These are phyloP conservation scores for Acrossocheilus fasciatus DNA, from an alignment of 2,797 vertebrate genomes.

Conservation along the genomic window DNA sequence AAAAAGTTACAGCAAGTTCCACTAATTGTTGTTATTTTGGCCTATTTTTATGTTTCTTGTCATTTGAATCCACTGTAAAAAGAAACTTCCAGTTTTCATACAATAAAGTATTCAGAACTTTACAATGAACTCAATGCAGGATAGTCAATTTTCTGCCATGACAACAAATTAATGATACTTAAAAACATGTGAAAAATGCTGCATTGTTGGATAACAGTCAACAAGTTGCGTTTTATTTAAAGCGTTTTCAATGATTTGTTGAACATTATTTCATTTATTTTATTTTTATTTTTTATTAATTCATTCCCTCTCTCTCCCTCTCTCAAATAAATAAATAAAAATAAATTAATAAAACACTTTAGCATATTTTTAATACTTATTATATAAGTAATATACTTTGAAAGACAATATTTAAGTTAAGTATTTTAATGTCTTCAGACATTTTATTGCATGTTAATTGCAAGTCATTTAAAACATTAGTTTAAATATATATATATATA, in stretches of 20 bases:
- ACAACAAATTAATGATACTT: background rate
- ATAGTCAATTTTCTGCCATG: background rate
- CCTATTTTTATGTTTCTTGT: background rate
- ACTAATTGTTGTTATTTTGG: background rate
- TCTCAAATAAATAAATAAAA: too few species aligned
- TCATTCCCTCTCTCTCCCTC: background rate
- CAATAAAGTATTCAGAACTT: background rate
- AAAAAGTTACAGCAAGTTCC: background rate
- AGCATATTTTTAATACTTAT: background rate
- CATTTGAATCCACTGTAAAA: background rate
- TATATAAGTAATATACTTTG: background rate
- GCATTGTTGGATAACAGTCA: too few species aligned
- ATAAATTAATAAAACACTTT: background rate
- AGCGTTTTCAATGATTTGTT: too few species aligned
- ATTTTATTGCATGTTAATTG: background rate
- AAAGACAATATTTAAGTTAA: background rate
- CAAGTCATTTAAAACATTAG: background rate
- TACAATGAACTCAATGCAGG: background rate
- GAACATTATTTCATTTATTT: background rate
- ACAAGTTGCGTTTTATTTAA: background rate
- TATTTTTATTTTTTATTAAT: background rate
- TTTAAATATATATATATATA: too few species aligned
- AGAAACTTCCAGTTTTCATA: background rate
- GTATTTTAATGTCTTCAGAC: background rate
- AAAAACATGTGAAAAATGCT: background rate